Conservation (phyloP, 2,797 vertebrate genomes). For the Pelochelys cantorii region DNA sequence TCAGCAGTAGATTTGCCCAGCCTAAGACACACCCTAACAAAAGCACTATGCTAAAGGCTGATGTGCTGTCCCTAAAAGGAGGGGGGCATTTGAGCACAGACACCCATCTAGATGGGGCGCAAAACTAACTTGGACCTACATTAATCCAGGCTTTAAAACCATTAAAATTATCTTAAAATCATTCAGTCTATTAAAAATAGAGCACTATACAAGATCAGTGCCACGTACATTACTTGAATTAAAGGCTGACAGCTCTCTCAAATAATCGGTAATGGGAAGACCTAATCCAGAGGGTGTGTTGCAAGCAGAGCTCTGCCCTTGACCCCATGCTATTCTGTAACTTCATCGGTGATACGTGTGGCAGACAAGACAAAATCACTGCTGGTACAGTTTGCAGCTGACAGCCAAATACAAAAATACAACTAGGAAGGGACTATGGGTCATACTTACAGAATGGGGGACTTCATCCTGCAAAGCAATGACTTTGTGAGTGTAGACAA, state of each 20-base stretch:
- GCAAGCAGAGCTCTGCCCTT: not conserved
- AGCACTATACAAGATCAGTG: not conserved
- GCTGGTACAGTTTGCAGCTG: not conserved
- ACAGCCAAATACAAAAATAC: not conserved
- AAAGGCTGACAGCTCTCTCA: not conserved
- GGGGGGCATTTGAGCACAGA: not conserved
- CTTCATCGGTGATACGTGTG: not conserved
- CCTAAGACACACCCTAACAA: not conserved
- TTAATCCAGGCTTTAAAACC: not conserved
- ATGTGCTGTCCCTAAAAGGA: not conserved
- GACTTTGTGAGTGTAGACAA: not conserved
- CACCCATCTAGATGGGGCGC: not conserved
- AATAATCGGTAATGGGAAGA: not conserved
- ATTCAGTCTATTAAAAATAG: not conserved
- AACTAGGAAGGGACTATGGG: not conserved
- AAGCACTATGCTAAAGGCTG: not conserved
- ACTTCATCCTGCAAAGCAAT: not conserved
- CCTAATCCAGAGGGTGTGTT: not conserved
- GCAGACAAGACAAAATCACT: not conserved
- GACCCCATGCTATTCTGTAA: not conserved
- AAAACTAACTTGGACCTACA: not conserved
- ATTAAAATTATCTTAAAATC: not conserved
- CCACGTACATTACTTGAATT: not conserved
- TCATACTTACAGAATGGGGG: not conserved
- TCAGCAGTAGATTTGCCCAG: accelerated